Percentiles rank a stretch among this genome's conserved stretches.
These are phyloP conservation scores for Toxostoma redivivum DNA, from an alignment of 2,113 vertebrate species.

Conservation along the genomic window DNA sequence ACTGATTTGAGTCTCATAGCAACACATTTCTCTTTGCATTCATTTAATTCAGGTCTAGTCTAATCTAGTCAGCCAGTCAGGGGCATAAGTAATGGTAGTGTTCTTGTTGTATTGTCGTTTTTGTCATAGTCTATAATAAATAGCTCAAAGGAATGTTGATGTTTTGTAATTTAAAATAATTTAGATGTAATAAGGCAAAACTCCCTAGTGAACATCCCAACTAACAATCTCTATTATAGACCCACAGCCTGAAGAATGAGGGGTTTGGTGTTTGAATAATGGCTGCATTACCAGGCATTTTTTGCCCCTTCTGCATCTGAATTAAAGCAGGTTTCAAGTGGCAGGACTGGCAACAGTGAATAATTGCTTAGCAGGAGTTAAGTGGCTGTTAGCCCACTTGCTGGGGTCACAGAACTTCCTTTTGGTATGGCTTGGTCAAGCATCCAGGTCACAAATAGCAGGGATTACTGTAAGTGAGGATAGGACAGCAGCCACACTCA, in stretches of 20 bases:
- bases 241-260: background rate
- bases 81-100: background rate
- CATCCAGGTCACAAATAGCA: background rate
- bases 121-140: background rate
- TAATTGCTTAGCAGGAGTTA: conserved; percentile 3
- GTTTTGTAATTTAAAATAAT: background rate
- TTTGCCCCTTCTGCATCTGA: background rate
- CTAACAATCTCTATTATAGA: background rate
- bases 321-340: background rate
- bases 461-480: background rate
- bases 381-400: background rate
- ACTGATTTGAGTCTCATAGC: conserved; percentile 54
- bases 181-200: background rate
- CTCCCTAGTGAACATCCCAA: background rate
- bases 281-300: background rate
- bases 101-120: background rate
- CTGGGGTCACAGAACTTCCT: background rate
- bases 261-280: background rate
- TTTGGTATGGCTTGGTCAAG: background rate
- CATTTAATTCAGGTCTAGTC: conserved; percentile 29
- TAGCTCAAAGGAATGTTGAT: background rate
- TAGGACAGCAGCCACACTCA: background rate
- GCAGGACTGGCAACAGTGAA: background rate
- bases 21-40: conserved; percentile 47
- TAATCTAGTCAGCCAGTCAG: conserved; percentile 37